A percentile compares a stretch with the other conserved stretches of the same genome.
Conservation (phyloP, 2,113 vertebrate species). For the Trinectes maculatus region DNA sequence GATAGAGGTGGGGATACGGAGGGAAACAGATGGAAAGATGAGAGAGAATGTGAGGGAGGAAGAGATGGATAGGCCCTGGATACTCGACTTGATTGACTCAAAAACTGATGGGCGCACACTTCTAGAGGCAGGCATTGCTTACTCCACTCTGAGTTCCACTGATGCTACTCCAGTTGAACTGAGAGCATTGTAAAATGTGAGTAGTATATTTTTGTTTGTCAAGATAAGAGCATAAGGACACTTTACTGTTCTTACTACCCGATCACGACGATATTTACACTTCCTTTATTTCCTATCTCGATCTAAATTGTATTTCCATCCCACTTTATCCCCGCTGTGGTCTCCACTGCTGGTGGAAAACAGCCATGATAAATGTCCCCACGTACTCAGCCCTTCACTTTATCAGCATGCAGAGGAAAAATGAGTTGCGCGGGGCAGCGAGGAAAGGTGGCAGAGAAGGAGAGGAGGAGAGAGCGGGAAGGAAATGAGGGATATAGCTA, state of each 20-base stretch:
- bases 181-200: conserved; percentile 17
- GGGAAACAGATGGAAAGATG: conserved; percentile 22
- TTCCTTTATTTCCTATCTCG: conserved; percentile 37
- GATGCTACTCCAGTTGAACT: conserved; percentile 34
- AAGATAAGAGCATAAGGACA: conserved; percentile 15
- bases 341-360: conserved; percentile 57
- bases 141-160: conserved; percentile 17
- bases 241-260: conserved; percentile 20
- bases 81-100: conserved; percentile 40
- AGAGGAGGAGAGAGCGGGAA: not conserved
- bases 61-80: conserved; percentile 35
- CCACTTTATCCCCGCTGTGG: conserved; percentile 40
- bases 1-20: conserved; percentile 30
- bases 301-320: conserved; percentile 49
- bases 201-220: no score
- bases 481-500: conserved; percentile 35
- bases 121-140: conserved; percentile 19
- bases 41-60: conserved; percentile 6
- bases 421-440: conserved; percentile 19
- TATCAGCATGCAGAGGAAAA: conserved; percentile 57
- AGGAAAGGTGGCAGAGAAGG: conserved; percentile 9
- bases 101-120: conserved; percentile 36
- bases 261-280: conserved; percentile 20
- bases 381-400: conserved; percentile 58
- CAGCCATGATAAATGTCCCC: conserved; percentile 56